Evolutionary conservation across 1,140 invertebrate species (phyloP), one percentile per base, ranked within the genome.

Genomic region (Heterodera schachtii): DNA sequence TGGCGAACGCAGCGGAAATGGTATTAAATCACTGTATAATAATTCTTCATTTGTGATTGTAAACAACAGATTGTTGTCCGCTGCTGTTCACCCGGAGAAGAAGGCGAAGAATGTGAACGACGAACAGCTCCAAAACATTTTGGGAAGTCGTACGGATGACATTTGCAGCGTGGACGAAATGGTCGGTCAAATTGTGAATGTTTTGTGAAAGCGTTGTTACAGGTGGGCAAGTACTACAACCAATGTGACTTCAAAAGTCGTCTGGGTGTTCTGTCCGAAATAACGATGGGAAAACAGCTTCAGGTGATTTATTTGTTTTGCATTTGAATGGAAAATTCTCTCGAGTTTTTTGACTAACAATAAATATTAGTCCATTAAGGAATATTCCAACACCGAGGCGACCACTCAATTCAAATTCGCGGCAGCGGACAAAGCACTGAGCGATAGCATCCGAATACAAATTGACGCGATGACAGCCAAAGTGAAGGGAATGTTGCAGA

Each of bases 1-100:
- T 87, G 46, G 86, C 86, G 5, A 87, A 87, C 82, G 57, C 85
- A 11, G n/a, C 64, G n/a, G 86, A 87, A 66, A 86, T 87, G 79
- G 75, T 86, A 13, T 16, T 57, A 3, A 77, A 19, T 19, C 19
- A 3, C 57, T 19, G 57, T 19, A 83, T 21, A 78, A 84, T 21
- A 60, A 6, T 60, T 75, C 74, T 7, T 46, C n/a, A 13, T 31
- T 19, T 64, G 13, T 41, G 69, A 31, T 76, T 3, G 5, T 8
- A 49, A 19, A 13, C 19, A 52, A 77, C 70, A 69, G 52, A 64
- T 83, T 44, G 43, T 64, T 70, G 73, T 83, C 2, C 71, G 81
- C n/a, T 11, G 7, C 70, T 5, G 52, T 67, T 41, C 69, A 75
- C 7, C 46, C 60, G 71, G 81, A 83, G 4, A 76, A 82, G 47